A percentile compares a stretch with the other conserved stretches of the same genome.
Conservation (phyloP, 2,888 invertebrate species). For the Sesamia inferens region DNA sequence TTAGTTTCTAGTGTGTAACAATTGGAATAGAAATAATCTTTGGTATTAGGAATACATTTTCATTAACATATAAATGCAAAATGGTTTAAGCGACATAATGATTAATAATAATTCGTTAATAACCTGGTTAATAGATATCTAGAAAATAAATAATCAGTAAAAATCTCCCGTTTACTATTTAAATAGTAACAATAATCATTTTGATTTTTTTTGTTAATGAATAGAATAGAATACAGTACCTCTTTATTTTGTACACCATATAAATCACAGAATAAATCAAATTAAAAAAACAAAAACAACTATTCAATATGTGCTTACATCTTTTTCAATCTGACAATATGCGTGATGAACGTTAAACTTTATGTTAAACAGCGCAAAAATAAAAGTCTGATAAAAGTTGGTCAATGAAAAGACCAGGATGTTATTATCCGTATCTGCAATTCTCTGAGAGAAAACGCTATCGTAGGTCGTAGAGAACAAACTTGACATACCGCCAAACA, state of each 20-base stretch:
- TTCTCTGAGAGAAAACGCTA: slow-evolving; percentile 12
- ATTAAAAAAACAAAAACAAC: too few relatives aligned
- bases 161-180: too few relatives aligned
- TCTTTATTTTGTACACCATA: too few relatives aligned
- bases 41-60: not conserved
- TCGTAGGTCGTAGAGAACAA: slow-evolving; percentile 6
- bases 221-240: too few relatives aligned
- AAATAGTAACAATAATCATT: too few relatives aligned
- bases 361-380: not conserved
- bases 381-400: not conserved
- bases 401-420: slow-evolving; percentile 19
- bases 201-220: too few relatives aligned
- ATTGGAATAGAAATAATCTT: not conserved
- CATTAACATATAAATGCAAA: not conserved
- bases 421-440: slow-evolving; percentile 8
- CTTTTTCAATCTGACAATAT: not conserved
- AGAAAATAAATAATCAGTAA: too few relatives aligned
- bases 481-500: slow-evolving; percentile 20
- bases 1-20: not conserved
- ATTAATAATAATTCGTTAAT: not conserved
- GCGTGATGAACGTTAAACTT: not conserved
- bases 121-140: not conserved
- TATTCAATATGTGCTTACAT: not conserved
- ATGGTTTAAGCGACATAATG: not conserved
- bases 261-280: too few relatives aligned